Base-by-base conservation (phyloP, 2,888 invertebrate genomes). In the Agonopterix subpropinquella region DNA sequence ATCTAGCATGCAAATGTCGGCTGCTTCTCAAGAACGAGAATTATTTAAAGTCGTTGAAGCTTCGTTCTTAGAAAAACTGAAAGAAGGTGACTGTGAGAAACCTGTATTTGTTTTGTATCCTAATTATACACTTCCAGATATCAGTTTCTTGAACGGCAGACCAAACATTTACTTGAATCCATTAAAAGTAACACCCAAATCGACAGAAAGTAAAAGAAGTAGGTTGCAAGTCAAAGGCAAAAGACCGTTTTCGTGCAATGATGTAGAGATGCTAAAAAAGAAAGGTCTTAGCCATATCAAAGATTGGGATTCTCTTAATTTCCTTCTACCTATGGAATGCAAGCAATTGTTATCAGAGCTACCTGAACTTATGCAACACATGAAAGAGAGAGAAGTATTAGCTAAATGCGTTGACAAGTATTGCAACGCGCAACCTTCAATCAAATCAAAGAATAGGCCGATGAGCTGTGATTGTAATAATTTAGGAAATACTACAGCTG, bases 291-390 rank as follows among this genome's bases (percentile, higher is more conserved):
- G 92, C 42, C 97, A 97, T 71, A 93, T 98, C 8, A 92, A 93
- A 71, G 98, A 98, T 77, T 98, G 98, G 98, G 96, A 96, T 65
- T 97, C 97, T 0, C 85, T 98, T 47, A 96, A 95, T 63, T 94
- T 97, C 59, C 89, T 98, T 45, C 81, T 98, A 55, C 98, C 98
- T 3, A 88, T 90, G 57, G 96, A 98, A 76, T 96, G 95, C 73
- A 91, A 92, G 56, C 92, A 93, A 67, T 90, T 96, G 56, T 75
- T 97, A 46, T 91, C 93, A 11, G 95, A 95, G 74, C 91, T 96
- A 65, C 96, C 96, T 7, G 95, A 96, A 82, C 86, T 95, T 44
- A 90, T 92, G 56, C 90, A 90, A 62, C 91, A 92, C 61, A 80
- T 92, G 41, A 92, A 91, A 65, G 84, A 89, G 44, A 90, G 85